Evolutionary conservation across 1,140 invertebrate species (phyloP).

Genomic region (Mactra quadrangularis): DNA sequence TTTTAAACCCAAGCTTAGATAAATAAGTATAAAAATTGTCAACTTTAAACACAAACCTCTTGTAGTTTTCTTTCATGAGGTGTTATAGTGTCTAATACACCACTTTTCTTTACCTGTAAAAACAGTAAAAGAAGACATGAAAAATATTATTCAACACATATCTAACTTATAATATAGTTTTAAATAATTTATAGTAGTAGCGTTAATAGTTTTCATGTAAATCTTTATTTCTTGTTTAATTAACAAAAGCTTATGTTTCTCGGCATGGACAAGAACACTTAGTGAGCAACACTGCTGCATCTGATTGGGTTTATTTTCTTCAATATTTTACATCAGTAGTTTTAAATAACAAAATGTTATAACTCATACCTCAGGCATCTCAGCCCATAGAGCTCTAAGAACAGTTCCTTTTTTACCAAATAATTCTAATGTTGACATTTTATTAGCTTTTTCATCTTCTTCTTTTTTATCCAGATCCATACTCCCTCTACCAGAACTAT

Average conservation of each 20-base stretch:
- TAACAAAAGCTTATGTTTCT: too few relatives aligned
- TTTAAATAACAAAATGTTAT: too few relatives aligned
- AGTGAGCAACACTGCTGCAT: too few relatives aligned
- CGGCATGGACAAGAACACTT: too few relatives aligned
- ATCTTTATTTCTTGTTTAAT: too few relatives aligned
- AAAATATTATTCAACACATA: background rate
- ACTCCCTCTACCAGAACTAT: constrained; percentile 26
- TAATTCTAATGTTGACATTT: constrained; percentile 67
- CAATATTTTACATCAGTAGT: too few relatives aligned
- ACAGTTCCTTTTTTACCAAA: constrained; percentile 74
- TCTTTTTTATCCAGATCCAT: constrained; percentile 13
- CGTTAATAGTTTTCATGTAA: too few relatives aligned
- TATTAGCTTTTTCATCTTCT: constrained; percentile 42
- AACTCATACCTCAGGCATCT: constrained; percentile 92
- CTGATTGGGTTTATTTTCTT: too few relatives aligned
- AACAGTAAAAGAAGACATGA: constrained; percentile 1
- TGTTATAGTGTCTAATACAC: constrained; percentile 87
- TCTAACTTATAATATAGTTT: too few relatives aligned
- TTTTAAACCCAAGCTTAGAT: too few relatives aligned
- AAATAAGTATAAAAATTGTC: too few relatives aligned
- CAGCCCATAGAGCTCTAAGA: constrained; percentile 94
- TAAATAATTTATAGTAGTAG: too few relatives aligned
- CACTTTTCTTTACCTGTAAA: constrained; percentile 82
- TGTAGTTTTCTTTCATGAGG: constrained; percentile 91
- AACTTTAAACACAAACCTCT: constrained; percentile 87